Evolutionary conservation across 1,140 invertebrate genomes (phyloP).

Genomic region (Littorina saxatilis): DNA sequence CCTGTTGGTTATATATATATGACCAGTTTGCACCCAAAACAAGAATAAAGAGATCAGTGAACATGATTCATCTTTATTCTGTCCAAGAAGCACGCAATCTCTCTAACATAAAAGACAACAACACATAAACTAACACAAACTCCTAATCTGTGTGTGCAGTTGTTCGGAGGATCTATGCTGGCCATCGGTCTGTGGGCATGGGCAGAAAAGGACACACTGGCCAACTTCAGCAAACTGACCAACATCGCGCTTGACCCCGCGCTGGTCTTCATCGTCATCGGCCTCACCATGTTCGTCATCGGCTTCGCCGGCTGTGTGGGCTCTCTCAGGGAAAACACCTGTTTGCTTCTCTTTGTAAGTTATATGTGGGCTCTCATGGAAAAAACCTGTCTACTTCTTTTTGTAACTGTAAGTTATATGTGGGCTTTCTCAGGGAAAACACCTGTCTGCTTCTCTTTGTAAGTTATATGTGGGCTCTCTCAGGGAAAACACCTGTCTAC

Average conservation of each 20-base stretch:
- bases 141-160: conserved; percentile 83
- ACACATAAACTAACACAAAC: too few relatives aligned
- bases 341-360: conserved; percentile 83
- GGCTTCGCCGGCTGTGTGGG: conserved; percentile 97
- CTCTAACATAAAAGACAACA: too few relatives aligned
- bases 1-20: too few relatives aligned
- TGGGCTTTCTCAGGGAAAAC: too few relatives aligned
- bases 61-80: too few relatives aligned
- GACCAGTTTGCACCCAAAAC: too few relatives aligned
- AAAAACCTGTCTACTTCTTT: not conserved
- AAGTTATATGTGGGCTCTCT: too few relatives aligned
- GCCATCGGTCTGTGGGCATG: conserved; percentile 97
- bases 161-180: conserved; percentile 89
- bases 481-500: too few relatives aligned
- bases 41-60: too few relatives aligned
- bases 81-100: too few relatives aligned
- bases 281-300: conserved; percentile 93
- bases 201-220: conserved; percentile 97
- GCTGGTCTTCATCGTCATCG: conserved; percentile 94
- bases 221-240: conserved; percentile 91
- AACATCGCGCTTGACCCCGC: conserved; percentile 94
- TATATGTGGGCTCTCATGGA: not conserved
- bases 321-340: conserved; percentile 85
- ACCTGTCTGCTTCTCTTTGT: too few relatives aligned
- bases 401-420: not conserved